phyloP scores from a whole-genome alignment of 1,140 invertebrate genomes.

The Zaprionus gabonicus region DNA sequence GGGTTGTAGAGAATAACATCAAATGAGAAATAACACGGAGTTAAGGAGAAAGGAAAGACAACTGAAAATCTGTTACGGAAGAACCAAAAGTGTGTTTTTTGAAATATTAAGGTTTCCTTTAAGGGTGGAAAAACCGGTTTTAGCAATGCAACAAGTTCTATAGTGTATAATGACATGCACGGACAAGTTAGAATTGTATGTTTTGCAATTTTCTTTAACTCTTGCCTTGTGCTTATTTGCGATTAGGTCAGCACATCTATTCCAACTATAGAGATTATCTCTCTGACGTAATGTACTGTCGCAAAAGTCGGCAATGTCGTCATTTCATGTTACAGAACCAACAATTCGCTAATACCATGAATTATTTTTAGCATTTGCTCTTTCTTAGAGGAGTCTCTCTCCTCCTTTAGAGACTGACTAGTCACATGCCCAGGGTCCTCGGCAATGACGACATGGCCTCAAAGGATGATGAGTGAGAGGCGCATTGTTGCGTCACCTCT shows the following conservation, averaged over 20 bases:
- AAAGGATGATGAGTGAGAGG: conserved; percentile 35
- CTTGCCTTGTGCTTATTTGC: neutral
- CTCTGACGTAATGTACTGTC: neutral
- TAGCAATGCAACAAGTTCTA: neutral
- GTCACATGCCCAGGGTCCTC: conserved; percentile 17
- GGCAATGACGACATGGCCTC: conserved; percentile 57
- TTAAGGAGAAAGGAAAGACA: neutral
- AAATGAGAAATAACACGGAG: neutral
- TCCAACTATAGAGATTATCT: neutral
- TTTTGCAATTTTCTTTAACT: neutral
- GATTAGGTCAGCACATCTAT: neutral
- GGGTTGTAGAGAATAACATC: neutral
- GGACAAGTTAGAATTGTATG: neutral
- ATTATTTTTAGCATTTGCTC: conserved; percentile 7
- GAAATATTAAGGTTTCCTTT: neutral
- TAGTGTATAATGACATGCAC: neutral
- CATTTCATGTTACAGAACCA: conserved; percentile 5
- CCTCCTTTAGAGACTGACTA: conserved; percentile 36
- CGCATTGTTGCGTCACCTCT: conserved; percentile 64
- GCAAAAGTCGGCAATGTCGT: neutral
- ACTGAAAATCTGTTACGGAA: neutral
- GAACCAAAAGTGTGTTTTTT: neutral
- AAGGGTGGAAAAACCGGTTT: neutral
- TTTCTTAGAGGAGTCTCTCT: neutral
- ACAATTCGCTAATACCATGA: neutral